Evolutionary conservation across 2,797 vertebrate species (phyloP), one percentile per base, ranked within the genome.

Genomic region (Falco novaeseelandiae): DNA sequence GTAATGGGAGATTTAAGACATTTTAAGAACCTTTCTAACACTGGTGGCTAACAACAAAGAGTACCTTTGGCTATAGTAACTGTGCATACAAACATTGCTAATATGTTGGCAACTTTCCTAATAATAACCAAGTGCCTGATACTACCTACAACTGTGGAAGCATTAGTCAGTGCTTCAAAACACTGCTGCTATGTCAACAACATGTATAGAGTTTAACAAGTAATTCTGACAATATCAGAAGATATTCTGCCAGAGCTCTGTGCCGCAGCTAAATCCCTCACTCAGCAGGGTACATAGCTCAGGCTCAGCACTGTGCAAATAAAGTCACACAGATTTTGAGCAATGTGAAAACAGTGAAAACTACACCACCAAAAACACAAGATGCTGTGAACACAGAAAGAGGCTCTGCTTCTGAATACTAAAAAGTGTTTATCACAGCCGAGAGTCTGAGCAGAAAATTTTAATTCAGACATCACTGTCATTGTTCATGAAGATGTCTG

Each of bases 121-220:
- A 80, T 44, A 95, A 94, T 55, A 97, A 90, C 46, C 46, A 65
- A 93, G 79, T 34, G 83, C 81, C 67, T 44, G 40, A 81, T 78
- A 51, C 61, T 83, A 92, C 90, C 81, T 94, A 69, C 96, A 96
- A 72, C 87, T 93, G 57, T 72, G 89, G 83, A 78, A 89, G 51
- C 57, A 91, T 96, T 96, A 96, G 69, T 83, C 65, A 78, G 83
- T 6, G 18, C 84, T 94, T 91, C 76, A 83, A 87, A 95, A 86
- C 0, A 0, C 84, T 73, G 92, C 87, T 81, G 87, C 84, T 86
- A 48, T 92, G 82, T 96, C 94, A 96, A 94, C 87, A 93, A 72
- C 84, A 8, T 27, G 34, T 69, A 91, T 6, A 81, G 76, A 81
- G 34, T 89, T 84, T 93, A 94, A 86, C 79, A 80, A 96, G 90